These are phyloP conservation scores for Harmothoe impar DNA, from an alignment of 2,888 invertebrate genomes.

Conservation along the genomic window DNA sequence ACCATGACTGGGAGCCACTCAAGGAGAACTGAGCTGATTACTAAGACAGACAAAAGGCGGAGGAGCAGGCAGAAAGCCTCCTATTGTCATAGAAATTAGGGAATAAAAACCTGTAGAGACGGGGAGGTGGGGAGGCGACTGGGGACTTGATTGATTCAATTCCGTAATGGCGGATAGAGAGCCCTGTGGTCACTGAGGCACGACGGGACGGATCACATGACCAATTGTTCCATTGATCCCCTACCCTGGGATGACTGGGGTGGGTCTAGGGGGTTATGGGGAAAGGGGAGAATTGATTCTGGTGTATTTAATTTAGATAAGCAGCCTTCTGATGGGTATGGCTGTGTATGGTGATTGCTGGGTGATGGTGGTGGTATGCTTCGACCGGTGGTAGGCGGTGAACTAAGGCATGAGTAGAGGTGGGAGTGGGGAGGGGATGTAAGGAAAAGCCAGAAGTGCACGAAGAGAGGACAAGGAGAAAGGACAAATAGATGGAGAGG, in stretches of 20 bases:
- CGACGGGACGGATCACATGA: background rate
- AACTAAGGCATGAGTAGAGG: too few species aligned
- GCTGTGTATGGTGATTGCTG: background rate
- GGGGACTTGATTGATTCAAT: constrained; percentile 22
- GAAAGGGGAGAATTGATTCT: background rate
- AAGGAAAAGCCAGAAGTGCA: too few species aligned
- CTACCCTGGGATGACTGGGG: background rate
- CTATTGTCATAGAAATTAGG: background rate
- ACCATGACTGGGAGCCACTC: background rate
- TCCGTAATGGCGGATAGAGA: background rate
- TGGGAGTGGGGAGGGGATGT: too few species aligned
- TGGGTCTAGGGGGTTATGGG: too few species aligned
- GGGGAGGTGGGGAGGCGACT: background rate
- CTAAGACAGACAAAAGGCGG: background rate
- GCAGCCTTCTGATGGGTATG: constrained; percentile 2
- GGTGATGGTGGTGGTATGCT: background rate
- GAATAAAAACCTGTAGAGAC: background rate
- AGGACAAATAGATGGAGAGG: too few species aligned
- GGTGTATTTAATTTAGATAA: constrained; percentile 38
- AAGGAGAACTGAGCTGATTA: constrained; percentile 13
- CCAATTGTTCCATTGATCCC: constrained; percentile 23
- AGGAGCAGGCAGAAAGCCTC: background rate
- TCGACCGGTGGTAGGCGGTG: too few species aligned
- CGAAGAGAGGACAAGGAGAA: too few species aligned
- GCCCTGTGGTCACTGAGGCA: background rate